Evolutionary conservation across 2,797 vertebrate genomes (phyloP).

Genomic region (Chaetodon trifasciatus): DNA sequence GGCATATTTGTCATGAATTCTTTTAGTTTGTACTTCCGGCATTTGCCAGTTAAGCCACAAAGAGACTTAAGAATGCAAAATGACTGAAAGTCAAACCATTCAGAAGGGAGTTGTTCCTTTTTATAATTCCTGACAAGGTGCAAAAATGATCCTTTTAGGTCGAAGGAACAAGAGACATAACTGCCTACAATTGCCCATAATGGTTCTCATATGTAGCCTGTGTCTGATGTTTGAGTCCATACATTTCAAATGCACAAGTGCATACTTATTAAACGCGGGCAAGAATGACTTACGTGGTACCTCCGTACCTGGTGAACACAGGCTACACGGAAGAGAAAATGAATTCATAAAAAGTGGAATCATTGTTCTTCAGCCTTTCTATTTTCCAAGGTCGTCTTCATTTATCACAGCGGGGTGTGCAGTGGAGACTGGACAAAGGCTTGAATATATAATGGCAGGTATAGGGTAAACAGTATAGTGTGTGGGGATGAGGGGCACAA

Average conservation of each 20-base stretch:
- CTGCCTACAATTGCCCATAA: conserved; percentile 84
- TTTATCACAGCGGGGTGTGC: conserved; percentile 80
- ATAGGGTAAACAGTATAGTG: conserved; percentile 68
- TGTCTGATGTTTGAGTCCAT: conserved; percentile 73
- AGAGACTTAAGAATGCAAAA: conserved; percentile 49
- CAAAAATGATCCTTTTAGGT: conserved; percentile 82
- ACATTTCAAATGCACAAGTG: conserved; percentile 76
- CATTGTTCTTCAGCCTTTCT: conserved; percentile 80
- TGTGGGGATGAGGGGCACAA: conserved; percentile 75
- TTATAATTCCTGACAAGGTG: conserved; percentile 83
- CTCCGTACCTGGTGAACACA: conserved; percentile 46
- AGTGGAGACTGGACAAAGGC: conserved; percentile 76
- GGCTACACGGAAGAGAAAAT: conserved; percentile 60
- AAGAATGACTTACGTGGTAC: conserved; percentile 45
- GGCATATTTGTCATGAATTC: conserved; percentile 18
- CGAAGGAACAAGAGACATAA: conserved; percentile 84
- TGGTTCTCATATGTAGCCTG: conserved; percentile 80
- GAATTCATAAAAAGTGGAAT: conserved; percentile 73
- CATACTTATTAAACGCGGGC: conserved; percentile 63
- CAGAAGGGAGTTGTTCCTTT: conserved; percentile 67
- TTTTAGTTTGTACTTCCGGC: conserved; percentile 25
- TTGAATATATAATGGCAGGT: conserved; percentile 80
- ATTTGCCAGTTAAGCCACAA: conserved; percentile 26
- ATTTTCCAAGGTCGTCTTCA: conserved; percentile 86
- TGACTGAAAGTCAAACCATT: conserved; percentile 59